Conservation (phyloP, 1,140 invertebrate species). For the Pseudoatta argentina region DNA sequence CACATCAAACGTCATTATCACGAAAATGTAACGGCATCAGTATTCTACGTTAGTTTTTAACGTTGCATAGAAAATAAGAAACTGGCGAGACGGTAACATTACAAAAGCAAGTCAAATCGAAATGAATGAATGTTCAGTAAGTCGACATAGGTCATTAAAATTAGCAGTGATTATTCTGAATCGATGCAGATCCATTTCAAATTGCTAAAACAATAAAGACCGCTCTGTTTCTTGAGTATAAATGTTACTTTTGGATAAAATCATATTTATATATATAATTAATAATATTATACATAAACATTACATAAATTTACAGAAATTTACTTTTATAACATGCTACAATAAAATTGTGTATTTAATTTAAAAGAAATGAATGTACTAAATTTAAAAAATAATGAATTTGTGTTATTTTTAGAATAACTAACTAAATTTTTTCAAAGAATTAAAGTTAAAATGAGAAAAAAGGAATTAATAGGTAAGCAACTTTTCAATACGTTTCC, state of each 20-base stretch:
- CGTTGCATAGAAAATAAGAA: not conserved
- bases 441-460: not conserved
- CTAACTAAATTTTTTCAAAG: not conserved
- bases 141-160: slow-evolving; percentile 14
- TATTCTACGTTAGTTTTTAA: not conserved
- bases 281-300: not conserved
- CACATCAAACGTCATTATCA: not conserved
- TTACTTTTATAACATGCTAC: not conserved
- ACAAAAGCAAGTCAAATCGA: not conserved
- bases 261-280: not conserved
- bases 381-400: not conserved
- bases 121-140: not conserved
- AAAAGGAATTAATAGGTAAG: not conserved
- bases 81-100: not conserved
- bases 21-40: too few relatives aligned
- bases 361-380: too few relatives aligned
- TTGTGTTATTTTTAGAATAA: not conserved
- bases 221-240: not conserved
- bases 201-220: not conserved
- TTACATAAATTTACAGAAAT: not conserved
- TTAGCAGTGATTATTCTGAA: slow-evolving; percentile 6
- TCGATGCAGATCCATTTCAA: not conserved
- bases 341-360: not conserved
- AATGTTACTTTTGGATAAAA: not conserved
- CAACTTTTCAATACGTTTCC: not conserved